Percentiles rank a stretch among this genome's conserved stretches.
These are phyloP conservation scores for Megaceryle maxima DNA, from an alignment of 2,113 vertebrate species.

Conservation along the genomic window DNA sequence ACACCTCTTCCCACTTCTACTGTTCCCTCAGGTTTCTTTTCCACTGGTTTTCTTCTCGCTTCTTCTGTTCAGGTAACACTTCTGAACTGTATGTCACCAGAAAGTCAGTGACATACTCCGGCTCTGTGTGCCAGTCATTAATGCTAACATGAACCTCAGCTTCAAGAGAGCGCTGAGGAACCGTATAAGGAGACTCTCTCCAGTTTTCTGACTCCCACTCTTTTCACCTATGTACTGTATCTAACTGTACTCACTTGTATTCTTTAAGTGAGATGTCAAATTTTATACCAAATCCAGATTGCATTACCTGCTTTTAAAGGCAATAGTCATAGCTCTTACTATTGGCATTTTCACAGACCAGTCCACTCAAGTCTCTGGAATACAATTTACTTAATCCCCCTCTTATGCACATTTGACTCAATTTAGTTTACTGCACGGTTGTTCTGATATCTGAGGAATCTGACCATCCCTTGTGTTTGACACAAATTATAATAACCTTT, in stretches of 20 bases:
- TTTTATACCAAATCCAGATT: not conserved
- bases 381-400: not conserved
- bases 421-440: not conserved
- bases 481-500: not conserved
- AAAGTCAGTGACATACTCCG: not conserved
- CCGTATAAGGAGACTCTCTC: not conserved
- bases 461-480: not conserved
- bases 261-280: not conserved
- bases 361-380: not conserved
- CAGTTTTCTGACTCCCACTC: not conserved
- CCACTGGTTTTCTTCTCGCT: not conserved
- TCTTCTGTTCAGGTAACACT: not conserved
- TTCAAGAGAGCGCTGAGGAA: not conserved
- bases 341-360: not conserved
- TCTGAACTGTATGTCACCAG: not conserved
- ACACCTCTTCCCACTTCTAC: not conserved
- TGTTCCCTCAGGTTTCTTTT: not conserved
- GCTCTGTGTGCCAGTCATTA: not conserved
- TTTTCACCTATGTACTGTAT: not conserved
- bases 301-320: not conserved
- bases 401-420: not conserved
- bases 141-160: not conserved
- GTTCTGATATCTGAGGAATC: not conserved
- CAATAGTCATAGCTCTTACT: not conserved
- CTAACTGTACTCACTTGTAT: not conserved